These are phyloP conservation scores for Megaustenia siamemsis DNA, from an alignment of 2,888 invertebrate genomes.

Conservation along the genomic window DNA sequence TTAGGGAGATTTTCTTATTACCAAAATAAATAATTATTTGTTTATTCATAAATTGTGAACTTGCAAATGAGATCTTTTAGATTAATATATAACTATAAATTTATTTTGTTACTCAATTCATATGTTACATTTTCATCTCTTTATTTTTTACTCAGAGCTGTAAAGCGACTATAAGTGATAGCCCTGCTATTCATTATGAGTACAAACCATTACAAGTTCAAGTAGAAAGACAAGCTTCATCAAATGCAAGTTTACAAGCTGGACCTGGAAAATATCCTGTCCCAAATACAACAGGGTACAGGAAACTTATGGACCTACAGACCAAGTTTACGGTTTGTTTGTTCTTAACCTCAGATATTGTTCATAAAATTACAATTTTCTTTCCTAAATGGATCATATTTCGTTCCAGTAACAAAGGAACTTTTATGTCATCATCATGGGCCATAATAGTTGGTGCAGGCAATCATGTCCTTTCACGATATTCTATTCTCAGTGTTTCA, in stretches of 20 bases:
- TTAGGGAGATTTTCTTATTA: not conserved
- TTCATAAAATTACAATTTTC: not conserved
- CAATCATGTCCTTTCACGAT: too few relatives aligned
- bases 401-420: not conserved
- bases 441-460: too few relatives aligned
- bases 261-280: slow-evolving; percentile 38
- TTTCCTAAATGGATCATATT: not conserved
- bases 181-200: slow-evolving; percentile 37
- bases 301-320: slow-evolving; percentile 60
- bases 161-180: not conserved
- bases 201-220: slow-evolving; percentile 12
- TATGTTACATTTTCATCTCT: not conserved
- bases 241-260: not conserved
- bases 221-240: not conserved
- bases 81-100: not conserved
- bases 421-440: too few relatives aligned
- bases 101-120: not conserved
- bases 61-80: not conserved
- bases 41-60: not conserved
- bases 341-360: not conserved
- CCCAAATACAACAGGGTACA: slow-evolving; percentile 54
- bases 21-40: not conserved
- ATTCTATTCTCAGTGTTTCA: too few relatives aligned
- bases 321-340: slow-evolving; percentile 60
- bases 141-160: slow-evolving; percentile 27